A percentile compares a stretch with the other conserved stretches of the same genome.
Evolutionary conservation across 2,888 invertebrate genomes (phyloP).

Genomic region (Netelia virgata): DNA sequence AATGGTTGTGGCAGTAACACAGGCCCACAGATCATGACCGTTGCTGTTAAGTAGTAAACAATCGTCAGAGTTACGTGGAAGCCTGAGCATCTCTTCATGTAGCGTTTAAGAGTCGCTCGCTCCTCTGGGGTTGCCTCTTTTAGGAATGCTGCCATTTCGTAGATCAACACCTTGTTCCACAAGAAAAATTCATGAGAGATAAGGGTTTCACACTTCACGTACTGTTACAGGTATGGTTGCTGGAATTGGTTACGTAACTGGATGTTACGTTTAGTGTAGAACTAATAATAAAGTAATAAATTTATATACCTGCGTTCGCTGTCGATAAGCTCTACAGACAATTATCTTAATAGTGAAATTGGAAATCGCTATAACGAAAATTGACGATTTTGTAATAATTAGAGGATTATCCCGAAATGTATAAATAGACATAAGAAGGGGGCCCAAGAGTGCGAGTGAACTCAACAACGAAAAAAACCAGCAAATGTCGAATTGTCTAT

Average conservation of each 20-base stretch:
- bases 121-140: constrained; percentile 53
- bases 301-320: constrained; percentile 63
- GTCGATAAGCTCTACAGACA: constrained; percentile 60
- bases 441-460: constrained; percentile 23
- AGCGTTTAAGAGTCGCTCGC: constrained; percentile 64
- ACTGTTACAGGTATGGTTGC: no score
- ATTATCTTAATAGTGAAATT: constrained; percentile 69
- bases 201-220: no score
- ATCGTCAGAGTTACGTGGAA: constrained; percentile 61
- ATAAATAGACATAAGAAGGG: constrained; percentile 52
- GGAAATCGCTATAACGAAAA: constrained; percentile 60
- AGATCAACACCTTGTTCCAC: constrained; percentile 57
- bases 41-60: constrained; percentile 63
- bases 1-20: constrained; percentile 47
- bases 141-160: constrained; percentile 68
- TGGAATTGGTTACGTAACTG: no score
- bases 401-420: constrained; percentile 48
- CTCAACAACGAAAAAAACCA: constrained; percentile 50
- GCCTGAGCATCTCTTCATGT: constrained; percentile 62
- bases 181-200: not conserved
- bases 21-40: constrained; percentile 68
- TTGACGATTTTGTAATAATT: constrained; percentile 68
- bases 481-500: constrained; percentile 51
- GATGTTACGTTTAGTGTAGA: no score
- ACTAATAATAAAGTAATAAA: no score